Percentiles rank a stretch among this genome's conserved stretches.
Evolutionary conservation across 2,888 invertebrate species (phyloP).

Genomic region (Bellardia pandia): DNA sequence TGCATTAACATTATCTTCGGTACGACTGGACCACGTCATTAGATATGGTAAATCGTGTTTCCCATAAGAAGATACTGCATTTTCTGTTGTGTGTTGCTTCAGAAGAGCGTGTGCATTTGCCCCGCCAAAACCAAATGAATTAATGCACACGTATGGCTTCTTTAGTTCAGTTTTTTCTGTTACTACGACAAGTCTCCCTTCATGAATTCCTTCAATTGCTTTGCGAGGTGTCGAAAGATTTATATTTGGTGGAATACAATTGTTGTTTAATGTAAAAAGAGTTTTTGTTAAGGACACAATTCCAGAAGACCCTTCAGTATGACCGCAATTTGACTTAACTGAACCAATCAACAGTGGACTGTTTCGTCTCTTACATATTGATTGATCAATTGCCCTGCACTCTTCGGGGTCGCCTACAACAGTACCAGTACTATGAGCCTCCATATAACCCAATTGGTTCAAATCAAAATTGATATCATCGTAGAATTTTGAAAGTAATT

Average conservation of each 20-base stretch:
- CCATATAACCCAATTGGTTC: conserved; percentile 89
- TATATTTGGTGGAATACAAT: conserved; percentile 93
- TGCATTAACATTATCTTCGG: conserved; percentile 89
- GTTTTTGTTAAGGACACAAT: conserved; percentile 93
- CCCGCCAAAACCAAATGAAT: conserved; percentile 97
- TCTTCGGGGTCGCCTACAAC: conserved; percentile 97
- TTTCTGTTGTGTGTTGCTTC: conserved; percentile 80
- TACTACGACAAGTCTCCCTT: conserved; percentile 89
- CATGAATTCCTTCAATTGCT: conserved; percentile 86
- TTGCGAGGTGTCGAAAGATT: conserved; percentile 88
- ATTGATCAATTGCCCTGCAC: conserved; percentile 90
- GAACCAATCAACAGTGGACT: conserved; percentile 93
- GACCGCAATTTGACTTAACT: conserved; percentile 96
- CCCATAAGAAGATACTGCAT: conserved; percentile 85
- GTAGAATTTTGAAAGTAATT: conserved; percentile 87
- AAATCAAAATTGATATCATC: conserved; percentile 90
- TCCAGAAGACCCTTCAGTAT: conserved; percentile 94
- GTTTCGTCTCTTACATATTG: conserved; percentile 89
- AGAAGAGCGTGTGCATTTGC: conserved; percentile 87
- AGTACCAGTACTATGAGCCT: conserved; percentile 94
- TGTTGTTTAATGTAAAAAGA: conserved; percentile 91
- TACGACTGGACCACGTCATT: conserved; percentile 91
- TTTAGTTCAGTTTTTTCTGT: conserved; percentile 89
- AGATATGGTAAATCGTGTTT: conserved; percentile 89
- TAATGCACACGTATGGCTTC: conserved; percentile 92